Evolutionary conservation across 2,797 vertebrate genomes (phyloP), one percentile per base, ranked within the genome.

Genomic region (Eleutherodactylus coqui): DNA sequence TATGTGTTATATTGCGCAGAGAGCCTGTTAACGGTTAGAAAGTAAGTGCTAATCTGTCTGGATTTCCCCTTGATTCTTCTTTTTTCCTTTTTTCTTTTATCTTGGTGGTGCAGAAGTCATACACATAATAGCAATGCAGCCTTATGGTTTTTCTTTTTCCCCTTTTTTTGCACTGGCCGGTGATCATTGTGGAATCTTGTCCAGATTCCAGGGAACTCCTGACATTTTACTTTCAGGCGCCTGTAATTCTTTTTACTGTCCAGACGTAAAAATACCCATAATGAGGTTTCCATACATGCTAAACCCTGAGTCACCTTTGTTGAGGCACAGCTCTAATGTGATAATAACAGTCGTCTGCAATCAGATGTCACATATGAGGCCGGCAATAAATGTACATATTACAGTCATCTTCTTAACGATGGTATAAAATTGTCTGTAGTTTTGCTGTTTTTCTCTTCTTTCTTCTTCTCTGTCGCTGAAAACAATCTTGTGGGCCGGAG

Each of bases 181-280:
- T 45, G 70, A 83, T 53, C 29, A 1, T 58, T 75, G 21, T 34
- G 70, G 82, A 76, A 76, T 84, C 21, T 60, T 49, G 70, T 76
- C 41, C 3, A 13, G 38, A 60, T 75, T 85, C 77, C 77, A 47
- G 45, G 17, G 47, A n/a, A 51, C 69, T 79, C 49, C 45, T 49
- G 69, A 36, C n/a, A 51, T 55, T 72, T 70, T 16, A 24, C 51
- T 78, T 32, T 43, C 79, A n/a, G 27, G 29, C 41, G 32, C 69
- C 67, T 79, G 19, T 80, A 62, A 80, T 49, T 80, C 67, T 29
- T 75, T 80, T 81, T 86, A 67, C 45, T 82, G 85, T 79, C 77
- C 67, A 45, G 75, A 85, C 64, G 47, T 80, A 79, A 80, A 75
- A 85, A 72, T 41, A n/a, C 36, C 10, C 27, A 19, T 79, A 47